Base-by-base conservation (phyloP, 2,888 invertebrate species). In the Merodon equestris region DNA sequence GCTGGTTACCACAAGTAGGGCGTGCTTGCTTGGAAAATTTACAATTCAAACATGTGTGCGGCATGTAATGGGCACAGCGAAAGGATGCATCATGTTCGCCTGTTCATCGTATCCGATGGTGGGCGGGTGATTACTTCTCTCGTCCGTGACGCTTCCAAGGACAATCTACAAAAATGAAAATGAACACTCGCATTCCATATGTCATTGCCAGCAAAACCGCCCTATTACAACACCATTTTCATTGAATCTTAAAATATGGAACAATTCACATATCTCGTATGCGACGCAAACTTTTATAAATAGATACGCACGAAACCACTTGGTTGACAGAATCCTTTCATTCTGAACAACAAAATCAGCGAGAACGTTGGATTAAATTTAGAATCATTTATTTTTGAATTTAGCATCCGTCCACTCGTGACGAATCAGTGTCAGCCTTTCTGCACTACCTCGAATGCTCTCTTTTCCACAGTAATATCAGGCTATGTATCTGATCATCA, bases 361-460 rank as follows among this genome's bases (percentile, higher is more conserved):
- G 7, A 2, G 27, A 27, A 27, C 7, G 7, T 27, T 7, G 27
- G 7, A 7, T 7, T 56, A 34, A 61, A 77, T 58, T 67, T 72
- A 77, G 72, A 67, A 40, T 15, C 18, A 40, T 13, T 42, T 77
- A 77, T 77, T 77, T 77, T 67, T 44, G 57, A 61, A 71, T 42
- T 45, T 60, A 66, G 76, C 66, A 76, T 71, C 63, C 47, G 64
- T 48, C 53, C 48, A 56, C 17, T 71, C 71, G 44, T 76, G 76
- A 76, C 48, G 72, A 60, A 71, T 76, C 56, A 66, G 56, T 71
- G 60, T 66, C 48, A 51, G 54, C 27, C 27, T n/a, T n/a, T n/a
- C n/a, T n/a, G n/a, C n/a, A n/a, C n/a, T n/a, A n/a, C n/a, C n/a
- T n/a, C n/a, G n/a, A n/a, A n/a, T n/a, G n/a, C n/a, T n/a, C n/a